These are phyloP conservation scores for Drosophila cracens DNA, from an alignment of 2,888 invertebrate species.

Conservation along the genomic window DNA sequence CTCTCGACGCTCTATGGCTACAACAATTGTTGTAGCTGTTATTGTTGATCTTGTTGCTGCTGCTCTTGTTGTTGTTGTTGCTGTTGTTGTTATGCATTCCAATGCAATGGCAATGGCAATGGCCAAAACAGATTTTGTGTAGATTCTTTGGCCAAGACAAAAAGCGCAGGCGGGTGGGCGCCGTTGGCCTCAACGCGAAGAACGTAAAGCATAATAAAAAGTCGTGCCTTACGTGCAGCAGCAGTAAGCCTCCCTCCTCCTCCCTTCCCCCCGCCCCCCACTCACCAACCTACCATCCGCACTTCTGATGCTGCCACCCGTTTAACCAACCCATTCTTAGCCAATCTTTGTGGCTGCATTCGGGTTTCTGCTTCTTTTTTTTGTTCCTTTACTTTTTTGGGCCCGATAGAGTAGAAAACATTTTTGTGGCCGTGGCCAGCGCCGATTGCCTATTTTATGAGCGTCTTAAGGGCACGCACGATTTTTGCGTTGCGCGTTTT, in stretches of 20 bases:
- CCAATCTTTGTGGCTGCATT: slow-evolving; percentile 40
- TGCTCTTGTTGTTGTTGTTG: slow-evolving; percentile 7
- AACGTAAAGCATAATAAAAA: slow-evolving; percentile 79
- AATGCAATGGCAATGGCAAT: slow-evolving; percentile 66
- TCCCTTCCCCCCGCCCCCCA: background rate
- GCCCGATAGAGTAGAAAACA: slow-evolving; percentile 58
- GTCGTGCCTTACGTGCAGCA: slow-evolving; percentile 79
- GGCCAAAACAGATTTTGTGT: slow-evolving; percentile 65
- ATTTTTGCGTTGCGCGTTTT: slow-evolving; percentile 79
- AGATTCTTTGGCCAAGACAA: slow-evolving; percentile 67
- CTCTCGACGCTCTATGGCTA: slow-evolving; percentile 21
- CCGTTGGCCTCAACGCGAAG: slow-evolving; percentile 70
- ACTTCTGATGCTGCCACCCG: slow-evolving; percentile 17
- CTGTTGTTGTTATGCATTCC: slow-evolving; percentile 71
- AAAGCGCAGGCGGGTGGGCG: slow-evolving; percentile 79
- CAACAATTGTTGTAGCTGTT: slow-evolving; percentile 24
- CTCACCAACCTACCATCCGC: background rate
- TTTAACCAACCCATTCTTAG: slow-evolving; percentile 42
- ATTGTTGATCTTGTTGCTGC: slow-evolving; percentile 2
- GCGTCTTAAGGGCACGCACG: slow-evolving; percentile 81
- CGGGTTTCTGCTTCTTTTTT: slow-evolving; percentile 17
- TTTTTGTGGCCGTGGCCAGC: slow-evolving; percentile 70
- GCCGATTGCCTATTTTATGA: slow-evolving; percentile 78
- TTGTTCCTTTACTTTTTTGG: slow-evolving; percentile 35
- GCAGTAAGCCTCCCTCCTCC: slow-evolving; percentile 20